Evolutionary conservation across 2,113 vertebrate species (phyloP).

Genomic region (Cebidichthys violaceus): DNA sequence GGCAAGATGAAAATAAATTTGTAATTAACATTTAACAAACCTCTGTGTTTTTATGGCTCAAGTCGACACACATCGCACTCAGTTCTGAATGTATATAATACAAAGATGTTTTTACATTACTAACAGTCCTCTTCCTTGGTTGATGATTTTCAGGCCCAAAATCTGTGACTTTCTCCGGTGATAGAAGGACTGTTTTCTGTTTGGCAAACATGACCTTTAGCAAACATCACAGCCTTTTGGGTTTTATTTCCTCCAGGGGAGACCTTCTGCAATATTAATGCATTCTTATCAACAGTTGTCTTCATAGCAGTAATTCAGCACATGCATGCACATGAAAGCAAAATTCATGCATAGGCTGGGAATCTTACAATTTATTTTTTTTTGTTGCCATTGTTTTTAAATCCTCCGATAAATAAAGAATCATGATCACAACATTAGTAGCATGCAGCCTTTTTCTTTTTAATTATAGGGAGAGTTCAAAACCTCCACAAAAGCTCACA

Average conservation of each 20-base stretch:
- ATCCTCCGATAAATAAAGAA: background rate
- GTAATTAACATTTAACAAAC: slow-evolving; percentile 44
- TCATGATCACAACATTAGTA: background rate
- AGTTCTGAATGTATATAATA: background rate
- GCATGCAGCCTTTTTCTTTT: background rate
- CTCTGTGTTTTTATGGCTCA: background rate
- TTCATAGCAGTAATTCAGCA: slow-evolving; percentile 25
- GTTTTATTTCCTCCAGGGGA: slow-evolving; percentile 53
- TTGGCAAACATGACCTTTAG: slow-evolving; percentile 65
- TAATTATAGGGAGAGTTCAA: background rate
- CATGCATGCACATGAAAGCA: background rate
- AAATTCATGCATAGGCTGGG: background rate
- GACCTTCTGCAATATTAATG: slow-evolving; percentile 61
- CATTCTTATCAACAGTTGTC: slow-evolving; percentile 26
- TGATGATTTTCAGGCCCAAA: background rate
- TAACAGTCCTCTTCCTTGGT: background rate
- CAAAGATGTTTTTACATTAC: background rate
- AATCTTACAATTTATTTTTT: background rate
- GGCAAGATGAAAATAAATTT: slow-evolving; percentile 25
- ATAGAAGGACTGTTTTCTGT: slow-evolving; percentile 40
- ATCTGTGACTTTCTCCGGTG: slow-evolving; percentile 16
- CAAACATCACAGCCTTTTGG: slow-evolving; percentile 46
- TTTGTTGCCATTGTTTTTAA: background rate
- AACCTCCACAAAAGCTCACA: background rate
- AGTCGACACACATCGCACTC: background rate